Percentiles rank a stretch among this genome's conserved stretches.
phyloP scores from a whole-genome alignment of 2,888 invertebrate species.

The Cosmia trapezina region DNA sequence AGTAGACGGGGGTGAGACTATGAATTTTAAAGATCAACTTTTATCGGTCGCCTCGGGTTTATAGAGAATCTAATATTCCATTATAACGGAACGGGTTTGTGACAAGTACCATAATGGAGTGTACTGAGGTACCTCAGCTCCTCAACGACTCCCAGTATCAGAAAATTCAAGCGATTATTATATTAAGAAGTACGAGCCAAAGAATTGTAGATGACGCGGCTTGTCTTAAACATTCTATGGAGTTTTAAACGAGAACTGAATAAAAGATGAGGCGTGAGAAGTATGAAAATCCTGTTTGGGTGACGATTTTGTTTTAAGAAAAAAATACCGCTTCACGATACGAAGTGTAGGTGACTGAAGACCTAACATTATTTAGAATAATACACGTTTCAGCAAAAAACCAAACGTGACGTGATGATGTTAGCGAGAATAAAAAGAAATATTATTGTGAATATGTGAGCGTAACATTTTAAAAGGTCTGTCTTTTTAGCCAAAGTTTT shows the following conservation, averaged over 20 bases:
- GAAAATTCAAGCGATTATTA: conserved; percentile 67
- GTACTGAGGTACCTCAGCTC: conserved; percentile 68
- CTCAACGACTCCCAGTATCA: conserved; percentile 67
- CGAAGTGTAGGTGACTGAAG: conserved; percentile 31
- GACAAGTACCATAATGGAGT: conserved; percentile 80
- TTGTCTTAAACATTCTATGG: conserved; percentile 68
- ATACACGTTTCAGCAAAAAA: conserved; percentile 31
- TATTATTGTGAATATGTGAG: not conserved
- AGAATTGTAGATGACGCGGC: conserved; percentile 64
- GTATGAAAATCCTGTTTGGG: conserved; percentile 57
- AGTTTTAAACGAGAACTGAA: conserved; percentile 68
- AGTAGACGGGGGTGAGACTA: conserved; percentile 50
- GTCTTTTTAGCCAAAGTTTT: not conserved
- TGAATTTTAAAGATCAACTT: conserved; percentile 78
- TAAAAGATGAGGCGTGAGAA: conserved; percentile 69
- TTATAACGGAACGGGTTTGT: conserved; percentile 79
- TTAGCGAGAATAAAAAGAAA: conserved; percentile 20
- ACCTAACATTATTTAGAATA: conserved; percentile 36
- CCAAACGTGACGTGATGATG: conserved; percentile 34
- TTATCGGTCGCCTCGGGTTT: conserved; percentile 78
- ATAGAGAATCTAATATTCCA: conserved; percentile 87
- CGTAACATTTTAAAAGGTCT: not conserved
- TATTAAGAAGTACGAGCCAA: conserved; percentile 54
- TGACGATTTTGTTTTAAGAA: conserved; percentile 49
- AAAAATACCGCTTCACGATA: conserved; percentile 27